Evolutionary conservation across 1,140 invertebrate genomes (phyloP).

Genomic region (Batillaria attramentaria): DNA sequence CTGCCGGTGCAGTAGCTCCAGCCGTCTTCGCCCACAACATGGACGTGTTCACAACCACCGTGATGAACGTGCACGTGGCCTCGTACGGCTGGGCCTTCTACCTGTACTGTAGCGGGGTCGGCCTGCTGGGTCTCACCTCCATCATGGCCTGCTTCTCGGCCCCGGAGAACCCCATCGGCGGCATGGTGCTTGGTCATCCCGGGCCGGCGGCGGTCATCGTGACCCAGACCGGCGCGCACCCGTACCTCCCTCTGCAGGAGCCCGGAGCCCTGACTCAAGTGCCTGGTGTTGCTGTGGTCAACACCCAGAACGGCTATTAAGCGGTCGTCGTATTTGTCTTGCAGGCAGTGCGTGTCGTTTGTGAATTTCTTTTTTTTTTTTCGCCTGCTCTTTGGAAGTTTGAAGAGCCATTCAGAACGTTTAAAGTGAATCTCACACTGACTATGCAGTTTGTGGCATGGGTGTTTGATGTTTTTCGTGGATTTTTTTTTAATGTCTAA

Average conservation of each 20-base stretch:
- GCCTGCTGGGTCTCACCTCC: neutral
- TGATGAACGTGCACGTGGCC: neutral
- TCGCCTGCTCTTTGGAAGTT: no score
- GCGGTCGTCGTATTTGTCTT: neutral
- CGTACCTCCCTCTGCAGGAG: neutral
- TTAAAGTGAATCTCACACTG: no score
- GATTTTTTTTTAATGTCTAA: no score
- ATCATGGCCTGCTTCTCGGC: constrained; percentile 14
- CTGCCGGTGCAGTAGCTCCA: neutral
- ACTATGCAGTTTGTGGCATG: no score
- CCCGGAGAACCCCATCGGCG: neutral
- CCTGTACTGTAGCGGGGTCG: constrained; percentile 12
- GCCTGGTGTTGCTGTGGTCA: neutral
- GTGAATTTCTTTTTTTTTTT: no score
- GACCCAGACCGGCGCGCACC: neutral
- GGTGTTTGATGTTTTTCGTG: no score
- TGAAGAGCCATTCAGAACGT: no score
- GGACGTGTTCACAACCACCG: neutral
- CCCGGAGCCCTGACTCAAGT: no score
- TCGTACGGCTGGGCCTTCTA: constrained; percentile 20
- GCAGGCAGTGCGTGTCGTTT: neutral
- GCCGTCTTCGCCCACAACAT: neutral
- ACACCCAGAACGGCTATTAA: neutral
- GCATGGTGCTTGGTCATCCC: neutral
- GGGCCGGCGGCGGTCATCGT: neutral